Conservation (phyloP, 2,888 invertebrate species). For the Philopedon plagiatum region DNA sequence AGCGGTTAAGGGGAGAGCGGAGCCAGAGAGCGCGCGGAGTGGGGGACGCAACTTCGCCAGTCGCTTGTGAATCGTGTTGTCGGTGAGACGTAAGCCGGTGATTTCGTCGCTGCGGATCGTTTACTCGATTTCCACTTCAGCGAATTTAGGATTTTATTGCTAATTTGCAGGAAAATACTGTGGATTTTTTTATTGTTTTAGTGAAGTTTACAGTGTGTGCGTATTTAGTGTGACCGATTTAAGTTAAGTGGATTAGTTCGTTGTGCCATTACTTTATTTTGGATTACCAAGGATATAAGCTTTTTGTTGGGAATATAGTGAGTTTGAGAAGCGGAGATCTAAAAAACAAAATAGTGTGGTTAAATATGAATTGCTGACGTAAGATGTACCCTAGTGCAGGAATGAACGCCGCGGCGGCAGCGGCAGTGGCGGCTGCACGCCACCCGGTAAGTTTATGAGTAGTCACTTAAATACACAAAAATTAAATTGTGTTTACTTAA, state of each 20-base stretch:
- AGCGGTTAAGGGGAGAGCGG: conserved; percentile 64
- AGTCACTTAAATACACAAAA: no score
- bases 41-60: conserved; percentile 59
- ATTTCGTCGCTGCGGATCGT: conserved; percentile 27
- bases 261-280: conserved; percentile 9
- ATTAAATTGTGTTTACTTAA: no score
- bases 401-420: conserved; percentile 89
- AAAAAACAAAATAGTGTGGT: neutral
- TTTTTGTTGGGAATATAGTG: neutral
- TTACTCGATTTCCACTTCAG: conserved; percentile 34
- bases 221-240: conserved; percentile 11
- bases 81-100: conserved; percentile 55
- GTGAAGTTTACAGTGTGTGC: conserved; percentile 24
- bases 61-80: conserved; percentile 62
- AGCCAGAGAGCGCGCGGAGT: conserved; percentile 55
- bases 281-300: conserved; percentile 28
- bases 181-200: conserved; percentile 33
- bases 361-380: conserved; percentile 67
- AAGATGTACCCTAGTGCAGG: conserved; percentile 90
- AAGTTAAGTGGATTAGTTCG: conserved; percentile 6
- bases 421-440: conserved; percentile 87
- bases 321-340: neutral
- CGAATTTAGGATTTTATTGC: conserved; percentile 25
- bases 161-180: conserved; percentile 17
- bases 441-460: conserved; percentile 90